These are phyloP conservation scores for Sakesphorus luctuosus DNA, from an alignment of 2,113 vertebrate species.

Conservation along the genomic window DNA sequence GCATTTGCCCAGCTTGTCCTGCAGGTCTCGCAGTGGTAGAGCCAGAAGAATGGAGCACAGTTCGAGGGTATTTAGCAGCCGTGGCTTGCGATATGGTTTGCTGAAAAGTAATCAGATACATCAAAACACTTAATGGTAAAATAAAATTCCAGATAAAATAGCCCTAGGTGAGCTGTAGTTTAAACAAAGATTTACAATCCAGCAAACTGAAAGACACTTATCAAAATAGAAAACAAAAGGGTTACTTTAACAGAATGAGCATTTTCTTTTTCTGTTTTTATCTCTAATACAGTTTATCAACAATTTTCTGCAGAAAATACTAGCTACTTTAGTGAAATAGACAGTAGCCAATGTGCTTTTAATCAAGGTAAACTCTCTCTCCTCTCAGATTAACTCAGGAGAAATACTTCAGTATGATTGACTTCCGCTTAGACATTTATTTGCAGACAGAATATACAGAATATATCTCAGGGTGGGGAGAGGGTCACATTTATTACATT, in stretches of 20 bases:
- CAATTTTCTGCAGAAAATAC: neutral
- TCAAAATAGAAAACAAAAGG: neutral
- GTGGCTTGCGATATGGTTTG: slow-evolving; percentile 89
- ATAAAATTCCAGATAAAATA: neutral
- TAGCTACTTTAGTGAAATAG: neutral
- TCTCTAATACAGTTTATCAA: neutral
- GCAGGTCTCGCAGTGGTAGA: slow-evolving; percentile 69
- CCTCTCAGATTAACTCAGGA: neutral
- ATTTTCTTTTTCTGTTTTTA: neutral
- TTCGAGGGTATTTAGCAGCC: slow-evolving; percentile 89
- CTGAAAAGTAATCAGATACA: slow-evolving; percentile 75
- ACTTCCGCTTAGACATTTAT: neutral
- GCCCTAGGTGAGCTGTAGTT: neutral
- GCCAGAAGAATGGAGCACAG: slow-evolving; percentile 74
- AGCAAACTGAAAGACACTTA: neutral
- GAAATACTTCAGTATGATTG: neutral
- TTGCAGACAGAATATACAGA: neutral
- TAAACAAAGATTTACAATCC: neutral
- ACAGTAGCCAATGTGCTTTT: neutral
- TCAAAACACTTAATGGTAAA: neutral
- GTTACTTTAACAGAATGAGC: neutral
- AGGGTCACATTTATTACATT: neutral
- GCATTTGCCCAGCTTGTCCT: slow-evolving; percentile 69
- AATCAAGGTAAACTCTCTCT: neutral
- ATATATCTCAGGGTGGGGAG: neutral